Conservation (phyloP, 2,888 invertebrate genomes). For the Anthophora plumipes region DNA sequence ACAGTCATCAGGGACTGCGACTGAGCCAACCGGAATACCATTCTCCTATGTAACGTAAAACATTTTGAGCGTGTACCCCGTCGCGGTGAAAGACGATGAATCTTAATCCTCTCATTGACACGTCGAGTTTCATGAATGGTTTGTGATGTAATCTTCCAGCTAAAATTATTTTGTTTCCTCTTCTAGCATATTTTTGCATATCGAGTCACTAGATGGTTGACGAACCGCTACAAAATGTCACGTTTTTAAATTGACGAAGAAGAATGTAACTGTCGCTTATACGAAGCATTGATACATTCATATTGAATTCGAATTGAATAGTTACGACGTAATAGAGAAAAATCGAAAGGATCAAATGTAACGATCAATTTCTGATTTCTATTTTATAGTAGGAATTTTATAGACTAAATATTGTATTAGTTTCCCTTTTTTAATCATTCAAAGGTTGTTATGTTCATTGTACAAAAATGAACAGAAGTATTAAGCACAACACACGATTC, state of each 20-base stretch:
- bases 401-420: too few species aligned
- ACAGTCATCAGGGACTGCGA: conserved; percentile 64
- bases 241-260: neutral
- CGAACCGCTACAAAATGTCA: neutral
- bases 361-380: too few species aligned
- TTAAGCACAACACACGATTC: too few species aligned
- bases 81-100: conserved; percentile 43
- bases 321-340: too few species aligned
- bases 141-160: conserved; percentile 12
- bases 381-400: too few species aligned
- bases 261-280: neutral
- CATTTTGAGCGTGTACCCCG: conserved; percentile 43
- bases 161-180: conserved; percentile 35
- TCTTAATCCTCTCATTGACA: conserved; percentile 44
- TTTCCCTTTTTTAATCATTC: too few species aligned
- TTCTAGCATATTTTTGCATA: neutral
- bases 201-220: neutral
- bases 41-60: conserved; percentile 59
- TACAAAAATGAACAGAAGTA: too few species aligned
- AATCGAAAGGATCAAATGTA: too few species aligned
- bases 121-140: conserved; percentile 40
- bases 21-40: conserved; percentile 59
- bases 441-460: too few species aligned
- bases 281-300: too few species aligned
- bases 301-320: too few species aligned